These are phyloP conservation scores for Campylomormyrus numenius DNA, from an alignment of 2,113 vertebrate species.

Conservation along the genomic window DNA sequence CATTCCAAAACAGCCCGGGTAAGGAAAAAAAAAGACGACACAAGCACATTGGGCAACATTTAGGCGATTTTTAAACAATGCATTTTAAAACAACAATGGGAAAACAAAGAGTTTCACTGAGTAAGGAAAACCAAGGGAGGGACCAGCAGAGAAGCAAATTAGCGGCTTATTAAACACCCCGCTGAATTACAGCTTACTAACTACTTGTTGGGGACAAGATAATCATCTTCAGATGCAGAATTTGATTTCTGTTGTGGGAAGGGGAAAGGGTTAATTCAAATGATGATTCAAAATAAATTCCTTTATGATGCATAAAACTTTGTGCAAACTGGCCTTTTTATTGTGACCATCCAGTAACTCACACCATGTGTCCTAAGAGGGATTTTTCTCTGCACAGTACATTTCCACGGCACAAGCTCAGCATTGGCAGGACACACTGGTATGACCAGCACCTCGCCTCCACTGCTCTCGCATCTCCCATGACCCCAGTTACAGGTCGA, in stretches of 20 bases:
- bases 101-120: background rate
- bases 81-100: background rate
- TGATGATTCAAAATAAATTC: slow-evolving; percentile 39
- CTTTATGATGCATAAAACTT: slow-evolving; percentile 28
- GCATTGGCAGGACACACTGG: background rate
- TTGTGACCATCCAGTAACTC: background rate
- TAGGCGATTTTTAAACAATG: background rate
- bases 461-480: background rate
- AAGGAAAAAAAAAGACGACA: background rate
- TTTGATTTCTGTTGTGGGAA: background rate
- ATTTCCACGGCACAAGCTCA: background rate
- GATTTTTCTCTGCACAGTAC: background rate
- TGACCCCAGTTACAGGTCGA: background rate
- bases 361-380: background rate
- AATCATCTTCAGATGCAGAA: background rate
- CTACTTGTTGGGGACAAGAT: background rate
- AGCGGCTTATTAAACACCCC: background rate
- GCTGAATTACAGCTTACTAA: background rate
- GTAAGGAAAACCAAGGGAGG: background rate
- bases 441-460: background rate
- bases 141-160: background rate
- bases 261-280: background rate
- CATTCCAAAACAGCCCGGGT: background rate
- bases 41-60: background rate
- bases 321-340: background rate